Evolutionary conservation across 1,140 invertebrate species (phyloP), one percentile per base, ranked within the genome.

Genomic region (Gonatopus flavifemur): DNA sequence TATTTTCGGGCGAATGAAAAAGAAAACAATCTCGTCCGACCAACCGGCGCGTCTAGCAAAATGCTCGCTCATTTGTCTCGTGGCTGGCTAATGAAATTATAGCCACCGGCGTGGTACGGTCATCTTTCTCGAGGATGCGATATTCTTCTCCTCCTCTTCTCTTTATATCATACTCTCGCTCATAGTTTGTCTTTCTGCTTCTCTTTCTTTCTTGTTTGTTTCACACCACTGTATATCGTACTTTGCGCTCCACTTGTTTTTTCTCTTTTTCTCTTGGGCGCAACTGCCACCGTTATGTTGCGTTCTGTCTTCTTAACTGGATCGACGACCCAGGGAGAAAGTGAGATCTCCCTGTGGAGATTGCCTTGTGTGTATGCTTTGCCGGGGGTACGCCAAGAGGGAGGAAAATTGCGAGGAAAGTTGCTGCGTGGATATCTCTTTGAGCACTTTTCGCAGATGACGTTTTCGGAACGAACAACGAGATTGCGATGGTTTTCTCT

Each of bases 61-160:
- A 68, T 70, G 67, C 59, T 64, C 57, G 50, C 68, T 73, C 68
- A 66, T 73, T 73, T 73, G 67, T 73, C 65, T 68, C 65, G 57
- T 57, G 59, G 50, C 50, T n/a, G 52, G 59, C 67, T 70, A 73
- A 73, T 73, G 67, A 73, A 73, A 73, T 73, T 73, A 73, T 70
- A 62, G 62, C 65, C 46, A 49, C 45, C 52, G 46, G 42, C 25
- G 47, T 44, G 30, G 35, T 32, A 35, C 33, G 61, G 57, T 67
- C 65, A 64, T 64, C 64, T 46, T 53, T 48, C 35, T 30, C 13
- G n/a, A 45, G 45, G 48, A 49, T 38, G 32, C 15, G 5, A 39
- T 36, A 19, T 32, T 10, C 31, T 25, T 20, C 39, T 7, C 16
- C 22, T 49, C 24, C 25, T 28, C n/a, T n/a, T n/a, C n/a, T n/a